Base-by-base conservation (phyloP, 2,888 invertebrate species). In the Matsumyia berberina region DNA sequence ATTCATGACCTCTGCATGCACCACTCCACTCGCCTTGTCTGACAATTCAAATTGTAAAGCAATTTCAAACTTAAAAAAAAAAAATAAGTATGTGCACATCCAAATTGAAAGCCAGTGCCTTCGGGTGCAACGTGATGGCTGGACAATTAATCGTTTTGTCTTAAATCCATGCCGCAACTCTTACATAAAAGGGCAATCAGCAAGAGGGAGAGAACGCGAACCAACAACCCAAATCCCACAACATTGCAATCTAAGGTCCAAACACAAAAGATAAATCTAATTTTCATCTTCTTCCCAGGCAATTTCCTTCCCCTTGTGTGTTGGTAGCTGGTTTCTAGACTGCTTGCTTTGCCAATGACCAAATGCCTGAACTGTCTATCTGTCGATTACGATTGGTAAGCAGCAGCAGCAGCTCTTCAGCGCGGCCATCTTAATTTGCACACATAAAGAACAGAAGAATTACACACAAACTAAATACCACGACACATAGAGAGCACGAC, bases 331-430 rank as follows among this genome's bases (percentile, higher is more conserved):
- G 55, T 76, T n/a, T 53, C 58, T 67, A 55, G 29, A 24, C 73
- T 58, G 35, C 69, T 69, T 72, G 39, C 51, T 49, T 42, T 53
- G 57, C 42, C 70, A 58, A 69, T 74, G 66, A 80, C 85, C 74
- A 66, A 85, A 70, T 85, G 85, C 79, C 85, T 85, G 74, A 64
- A 44, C n/a, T 70, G 80, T 76, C 74, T 76, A 70, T 85, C 79
- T 85, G 85, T 85, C 85, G 85, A 85, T 85, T 85, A 76, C 80
- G 80, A 85, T 85, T 85, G 80, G 85, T 70, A 85, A 76, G 73
- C 67, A 79, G 55, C 62, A 53, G 17, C 53, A 46, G 57, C 53
- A 62, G 44, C 74, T 70, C 70, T 70, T 39, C 58, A 85, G 44
- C 70, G 70, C 85, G 69, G 85, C 80, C 85, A 85, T 85, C 85